Conservation (phyloP, 30 jellyfish, hydroid and myxozoan species). For the Cassiopea xamachana region DNA sequence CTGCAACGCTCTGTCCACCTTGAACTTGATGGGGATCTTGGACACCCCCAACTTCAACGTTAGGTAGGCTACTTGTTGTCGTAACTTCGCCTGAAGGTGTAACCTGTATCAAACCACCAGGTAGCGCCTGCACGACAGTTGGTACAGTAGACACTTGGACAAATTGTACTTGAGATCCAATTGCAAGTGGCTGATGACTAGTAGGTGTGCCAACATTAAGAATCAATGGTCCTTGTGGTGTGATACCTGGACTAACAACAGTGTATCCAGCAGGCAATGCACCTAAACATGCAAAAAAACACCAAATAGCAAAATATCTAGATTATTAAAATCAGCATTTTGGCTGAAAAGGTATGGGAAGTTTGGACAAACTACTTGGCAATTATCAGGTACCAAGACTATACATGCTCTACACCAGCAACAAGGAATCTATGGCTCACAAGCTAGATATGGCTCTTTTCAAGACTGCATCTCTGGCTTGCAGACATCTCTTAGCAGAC, state of each 20-base stretch:
- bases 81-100: constrained; percentile 82
- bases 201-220: constrained; percentile 73
- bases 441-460: no score
- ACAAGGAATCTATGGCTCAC: no score
- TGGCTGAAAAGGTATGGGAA: no score
- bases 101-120: constrained; percentile 81
- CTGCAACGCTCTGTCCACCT: neutral
- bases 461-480: no score
- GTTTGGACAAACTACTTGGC: no score
- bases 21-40: constrained; percentile 10
- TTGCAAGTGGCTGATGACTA: constrained; percentile 57
- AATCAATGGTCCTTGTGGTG: constrained; percentile 77
- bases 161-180: constrained; percentile 77
- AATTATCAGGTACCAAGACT: no score
- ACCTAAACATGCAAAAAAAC: neutral
- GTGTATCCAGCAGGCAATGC: constrained; percentile 77
- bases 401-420: no score
- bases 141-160: constrained; percentile 87
- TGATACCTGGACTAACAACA: constrained; percentile 81
- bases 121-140: constrained; percentile 82
- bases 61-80: constrained; percentile 24
- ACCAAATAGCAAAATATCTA: no score
- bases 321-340: no score
- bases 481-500: no score
- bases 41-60: constrained; percentile 44